Base-by-base conservation (phyloP, 2,113 vertebrate species). In the Ptilorrhoa leucosticta region DNA sequence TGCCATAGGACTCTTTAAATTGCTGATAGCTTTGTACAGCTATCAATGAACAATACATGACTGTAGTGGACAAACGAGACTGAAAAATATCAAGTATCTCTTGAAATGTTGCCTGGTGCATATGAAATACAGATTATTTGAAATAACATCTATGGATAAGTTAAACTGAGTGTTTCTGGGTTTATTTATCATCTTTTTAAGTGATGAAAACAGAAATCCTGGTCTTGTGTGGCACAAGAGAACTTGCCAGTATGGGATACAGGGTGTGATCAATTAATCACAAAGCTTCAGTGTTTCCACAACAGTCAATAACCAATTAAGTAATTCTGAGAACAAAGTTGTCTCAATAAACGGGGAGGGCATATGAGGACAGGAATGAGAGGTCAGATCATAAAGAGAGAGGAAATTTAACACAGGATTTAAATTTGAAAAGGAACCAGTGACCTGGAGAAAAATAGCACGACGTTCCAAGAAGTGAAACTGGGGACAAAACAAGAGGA, bases 241-340 rank as follows among this genome's bases (percentile, higher is more conserved):
- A 3, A 5, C 51, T 64, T 75, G 40, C 63, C 54, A 89, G 40
- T 26, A 22, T 72, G 40, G 56, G 40, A 73, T 64, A 65, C n/a
- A 54, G 2, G 2, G 15, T 72, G 45, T 26, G 56, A 93, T 56
- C 51, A 90, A 81, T 91, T 94, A 92, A 87, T 86, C 79, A 40
- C 56, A 96, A 90, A 89, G 47, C 85, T 51, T 51, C 53, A 76
- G 37, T 87, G 37, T 89, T 70, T 60, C 57, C 47, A 77, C 40
- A 88, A 60, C 51, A 87, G 86, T 95, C 88, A 92, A 90, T 95
- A 88, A 79, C 51, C 73, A 94, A 57, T 95, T 81, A 95, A 93
- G 72, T 69, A 69, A 95, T 84, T 81, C 66, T 81, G 86, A 82
- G 28, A 42, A 83, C 35, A 83, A 66, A 91, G 50, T 76, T 95